Evolutionary conservation across 2,113 vertebrate genomes (phyloP).

Genomic region (Xyliphius kryptos): DNA sequence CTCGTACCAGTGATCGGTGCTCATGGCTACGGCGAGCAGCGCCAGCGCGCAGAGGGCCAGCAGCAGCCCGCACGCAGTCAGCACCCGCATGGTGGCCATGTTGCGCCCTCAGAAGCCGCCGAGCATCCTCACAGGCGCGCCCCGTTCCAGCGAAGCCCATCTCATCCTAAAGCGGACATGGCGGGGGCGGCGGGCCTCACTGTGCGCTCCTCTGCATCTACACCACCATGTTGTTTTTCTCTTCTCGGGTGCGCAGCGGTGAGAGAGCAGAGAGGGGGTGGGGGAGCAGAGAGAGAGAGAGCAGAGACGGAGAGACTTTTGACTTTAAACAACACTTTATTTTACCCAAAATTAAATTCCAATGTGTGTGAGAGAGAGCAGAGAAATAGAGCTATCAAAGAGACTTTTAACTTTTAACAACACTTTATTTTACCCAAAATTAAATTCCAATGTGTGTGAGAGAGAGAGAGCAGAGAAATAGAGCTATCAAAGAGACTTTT

Average conservation of each 20-base stretch:
- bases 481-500: too few relatives aligned
- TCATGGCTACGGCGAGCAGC: slow-evolving; percentile 75
- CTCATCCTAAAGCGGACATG: slow-evolving; percentile 33
- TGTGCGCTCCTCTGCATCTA: slow-evolving; percentile 18
- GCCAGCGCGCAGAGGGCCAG: slow-evolving; percentile 80
- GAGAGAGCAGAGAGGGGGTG: slow-evolving; percentile 21
- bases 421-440: too few relatives aligned
- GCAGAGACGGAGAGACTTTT: too few relatives aligned
- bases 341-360: too few relatives aligned
- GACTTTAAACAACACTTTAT: too few relatives aligned
- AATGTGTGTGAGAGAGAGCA: too few relatives aligned
- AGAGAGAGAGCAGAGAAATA: too few relatives aligned
- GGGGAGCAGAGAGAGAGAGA: slow-evolving; percentile 18
- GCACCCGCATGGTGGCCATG: slow-evolving; percentile 80
- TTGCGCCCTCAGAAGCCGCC: slow-evolving; percentile 34
- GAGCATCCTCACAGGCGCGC: slow-evolving; percentile 14
- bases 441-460: too few relatives aligned
- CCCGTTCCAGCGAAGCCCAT: slow-evolving; percentile 25
- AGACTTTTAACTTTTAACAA: too few relatives aligned
- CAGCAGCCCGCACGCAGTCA: slow-evolving; percentile 77
- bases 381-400: too few relatives aligned
- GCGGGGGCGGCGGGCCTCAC: background rate
- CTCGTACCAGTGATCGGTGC: slow-evolving; percentile 89
- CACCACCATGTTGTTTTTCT: slow-evolving; percentile 37
- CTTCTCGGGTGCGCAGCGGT: slow-evolving; percentile 21